phyloP scores from a whole-genome alignment of 2,797 vertebrate genomes.

The Alfaro cultratus region DNA sequence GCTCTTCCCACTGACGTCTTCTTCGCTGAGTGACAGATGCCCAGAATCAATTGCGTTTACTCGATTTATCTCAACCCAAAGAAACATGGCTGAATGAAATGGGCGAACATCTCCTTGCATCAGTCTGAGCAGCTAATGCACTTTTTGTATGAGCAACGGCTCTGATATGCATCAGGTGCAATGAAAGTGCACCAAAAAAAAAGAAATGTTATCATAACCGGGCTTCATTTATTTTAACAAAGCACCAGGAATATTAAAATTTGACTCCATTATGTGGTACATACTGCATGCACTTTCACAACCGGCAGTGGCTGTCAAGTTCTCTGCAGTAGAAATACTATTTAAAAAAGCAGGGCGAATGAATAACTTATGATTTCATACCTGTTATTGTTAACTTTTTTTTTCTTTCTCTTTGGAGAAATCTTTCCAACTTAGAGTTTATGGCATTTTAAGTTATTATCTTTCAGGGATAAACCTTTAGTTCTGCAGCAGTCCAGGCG shows the following conservation, averaged over 20 bases:
- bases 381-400: not conserved
- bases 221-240: slow-evolving; percentile 28
- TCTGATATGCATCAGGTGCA: slow-evolving; percentile 54
- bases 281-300: slow-evolving; percentile 12
- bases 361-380: not conserved
- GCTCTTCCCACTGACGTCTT: slow-evolving; percentile 36
- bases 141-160: slow-evolving; percentile 44
- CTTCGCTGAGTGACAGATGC: slow-evolving; percentile 40
- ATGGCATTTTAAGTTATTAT: not conserved
- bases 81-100: slow-evolving; percentile 38
- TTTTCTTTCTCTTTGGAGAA: not conserved
- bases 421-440: not conserved
- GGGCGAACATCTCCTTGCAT: slow-evolving; percentile 9
- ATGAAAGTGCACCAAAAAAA: slow-evolving; percentile 46
- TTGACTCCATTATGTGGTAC: slow-evolving; percentile 25
- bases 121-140: not conserved
- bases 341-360: not conserved
- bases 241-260: slow-evolving; percentile 25
- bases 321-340: not conserved
- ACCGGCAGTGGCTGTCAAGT: not conserved
- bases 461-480: not conserved
- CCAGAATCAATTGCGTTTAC: slow-evolving; percentile 67
- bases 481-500: not conserved
- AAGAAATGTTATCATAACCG: slow-evolving; percentile 48
- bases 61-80: slow-evolving; percentile 59